Evolutionary conservation across 2,113 vertebrate genomes (phyloP).

Genomic region (Sebastes fasciatus): DNA sequence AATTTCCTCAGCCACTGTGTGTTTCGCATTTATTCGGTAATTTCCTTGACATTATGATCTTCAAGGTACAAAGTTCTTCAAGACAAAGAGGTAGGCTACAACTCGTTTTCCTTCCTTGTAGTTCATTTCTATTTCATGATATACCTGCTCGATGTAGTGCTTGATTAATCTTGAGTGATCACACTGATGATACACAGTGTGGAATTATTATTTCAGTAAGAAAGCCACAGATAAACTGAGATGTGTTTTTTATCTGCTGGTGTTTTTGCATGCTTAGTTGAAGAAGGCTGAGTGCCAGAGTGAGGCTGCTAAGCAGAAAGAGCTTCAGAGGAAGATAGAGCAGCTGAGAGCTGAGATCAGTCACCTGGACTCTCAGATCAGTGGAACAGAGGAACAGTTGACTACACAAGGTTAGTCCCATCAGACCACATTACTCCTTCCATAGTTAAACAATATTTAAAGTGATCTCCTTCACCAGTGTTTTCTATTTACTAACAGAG

Average conservation of each 20-base stretch:
- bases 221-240: neutral
- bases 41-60: conserved; percentile 68
- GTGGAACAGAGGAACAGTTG: conserved; percentile 83
- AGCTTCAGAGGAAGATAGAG: conserved; percentile 81
- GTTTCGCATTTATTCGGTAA: neutral
- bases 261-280: conserved; percentile 62
- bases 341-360: conserved; percentile 84
- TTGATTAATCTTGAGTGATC: neutral
- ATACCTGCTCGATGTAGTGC: neutral
- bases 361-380: conserved; percentile 86
- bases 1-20: neutral
- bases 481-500: conserved; percentile 65
- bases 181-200: neutral
- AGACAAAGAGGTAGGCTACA: conserved; percentile 80
- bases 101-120: neutral
- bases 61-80: conserved; percentile 83
- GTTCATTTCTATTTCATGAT: neutral
- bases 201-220: neutral
- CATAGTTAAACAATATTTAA: conserved; percentile 1
- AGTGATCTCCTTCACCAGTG: neutral
- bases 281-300: conserved; percentile 73
- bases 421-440: neutral
- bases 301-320: conserved; percentile 74
- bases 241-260: neutral
- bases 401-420: conserved; percentile 82